These are phyloP conservation scores for Labeo rohita DNA, from an alignment of 2,113 vertebrate species.

Conservation along the genomic window DNA sequence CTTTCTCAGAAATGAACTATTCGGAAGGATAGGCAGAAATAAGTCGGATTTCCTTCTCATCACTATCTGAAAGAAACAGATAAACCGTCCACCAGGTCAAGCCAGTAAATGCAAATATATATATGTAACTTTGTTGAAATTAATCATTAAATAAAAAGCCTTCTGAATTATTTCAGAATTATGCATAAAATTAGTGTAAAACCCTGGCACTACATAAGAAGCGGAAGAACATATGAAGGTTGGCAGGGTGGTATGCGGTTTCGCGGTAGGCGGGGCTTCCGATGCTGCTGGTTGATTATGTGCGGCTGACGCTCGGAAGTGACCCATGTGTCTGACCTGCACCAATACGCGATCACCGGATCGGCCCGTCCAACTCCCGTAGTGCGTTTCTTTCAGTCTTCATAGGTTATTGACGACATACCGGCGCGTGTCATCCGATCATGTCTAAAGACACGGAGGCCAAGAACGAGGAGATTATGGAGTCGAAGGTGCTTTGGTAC, in stretches of 20 bases:
- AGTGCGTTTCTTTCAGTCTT: rapidly evolving
- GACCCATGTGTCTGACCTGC: constrained; percentile 33
- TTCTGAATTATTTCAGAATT: too few species aligned
- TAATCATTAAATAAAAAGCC: not conserved
- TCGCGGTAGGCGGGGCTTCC: not conserved
- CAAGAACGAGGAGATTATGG: constrained; percentile 84
- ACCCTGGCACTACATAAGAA: not conserved
- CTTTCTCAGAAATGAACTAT: too few species aligned
- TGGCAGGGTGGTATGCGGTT: not conserved
- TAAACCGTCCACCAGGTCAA: not conserved
- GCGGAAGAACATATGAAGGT: not conserved
- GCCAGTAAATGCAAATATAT: not conserved
- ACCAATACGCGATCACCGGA: not conserved
- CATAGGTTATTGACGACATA: not conserved
- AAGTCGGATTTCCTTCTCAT: not conserved
- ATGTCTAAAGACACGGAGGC: constrained; percentile 84
- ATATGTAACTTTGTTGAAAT: too few species aligned
- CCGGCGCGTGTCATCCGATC: not conserved
- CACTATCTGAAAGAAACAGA: not conserved
- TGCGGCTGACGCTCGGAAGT: constrained; percentile 23
- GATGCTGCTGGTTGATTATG: constrained; percentile 27
- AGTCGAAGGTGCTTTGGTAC: constrained; percentile 90
- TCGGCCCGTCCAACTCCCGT: not conserved
- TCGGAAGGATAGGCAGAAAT: not conserved
- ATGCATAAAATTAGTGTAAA: not conserved